These are phyloP conservation scores for Pyralis farinalis DNA, from an alignment of 2,888 invertebrate genomes.

Conservation along the genomic window DNA sequence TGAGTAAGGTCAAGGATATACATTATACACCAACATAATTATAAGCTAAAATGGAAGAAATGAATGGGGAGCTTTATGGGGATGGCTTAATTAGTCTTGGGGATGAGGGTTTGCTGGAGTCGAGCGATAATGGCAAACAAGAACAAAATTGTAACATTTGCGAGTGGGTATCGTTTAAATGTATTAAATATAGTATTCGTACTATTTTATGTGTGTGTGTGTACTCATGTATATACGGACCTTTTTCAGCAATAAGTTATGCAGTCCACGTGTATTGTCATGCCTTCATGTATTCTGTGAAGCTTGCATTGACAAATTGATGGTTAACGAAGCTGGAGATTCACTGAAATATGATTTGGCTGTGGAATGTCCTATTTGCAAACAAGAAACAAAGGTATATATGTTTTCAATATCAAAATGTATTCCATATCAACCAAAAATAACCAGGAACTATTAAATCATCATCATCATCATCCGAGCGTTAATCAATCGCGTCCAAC, in stretches of 20 bases:
- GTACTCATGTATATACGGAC: slow-evolving; percentile 4
- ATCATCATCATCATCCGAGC: no score
- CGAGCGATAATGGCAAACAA: slow-evolving; percentile 71
- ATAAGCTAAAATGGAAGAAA: slow-evolving; percentile 83
- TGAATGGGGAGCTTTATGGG: slow-evolving; percentile 76
- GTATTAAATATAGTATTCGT: background rate
- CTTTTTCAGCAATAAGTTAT: slow-evolving; percentile 84
- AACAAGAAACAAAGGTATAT: slow-evolving; percentile 89
- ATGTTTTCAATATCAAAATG: no score
- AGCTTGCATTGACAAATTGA: slow-evolving; percentile 91
- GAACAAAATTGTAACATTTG: slow-evolving; percentile 84
- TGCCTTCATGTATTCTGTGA: slow-evolving; percentile 98
- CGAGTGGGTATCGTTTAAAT: slow-evolving; percentile 71
- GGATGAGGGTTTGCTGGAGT: slow-evolving; percentile 76
- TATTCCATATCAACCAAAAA: no score
- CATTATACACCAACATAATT: slow-evolving; percentile 68
- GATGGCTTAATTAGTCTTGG: slow-evolving; percentile 71
- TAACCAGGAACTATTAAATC: no score
- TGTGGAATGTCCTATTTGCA: slow-evolving; percentile 90
- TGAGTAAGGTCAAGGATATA: slow-evolving; percentile 61
- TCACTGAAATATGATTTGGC: slow-evolving; percentile 82
- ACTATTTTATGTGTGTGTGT: background rate
- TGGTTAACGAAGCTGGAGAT: slow-evolving; percentile 87
- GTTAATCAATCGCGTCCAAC: no score
- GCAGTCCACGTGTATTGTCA: slow-evolving; percentile 92